Evolutionary conservation across 2,888 invertebrate species (phyloP).

Genomic region (Stenchaetothrips biformis): DNA sequence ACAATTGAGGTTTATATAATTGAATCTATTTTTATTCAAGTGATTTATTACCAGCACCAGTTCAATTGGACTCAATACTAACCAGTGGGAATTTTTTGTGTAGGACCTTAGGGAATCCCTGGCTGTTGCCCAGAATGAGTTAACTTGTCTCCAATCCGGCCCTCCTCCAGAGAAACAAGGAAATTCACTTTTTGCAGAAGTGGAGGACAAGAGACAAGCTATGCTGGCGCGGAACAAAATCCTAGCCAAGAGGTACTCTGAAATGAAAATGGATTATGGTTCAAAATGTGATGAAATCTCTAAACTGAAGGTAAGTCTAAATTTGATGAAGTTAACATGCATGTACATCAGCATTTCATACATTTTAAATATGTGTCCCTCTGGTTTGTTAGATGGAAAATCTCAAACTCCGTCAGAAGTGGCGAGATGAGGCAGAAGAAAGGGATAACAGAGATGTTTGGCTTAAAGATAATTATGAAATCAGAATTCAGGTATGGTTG

Average conservation of each 20-base stretch:
- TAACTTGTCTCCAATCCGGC: slow-evolving; percentile 1
- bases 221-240: slow-evolving; percentile 36
- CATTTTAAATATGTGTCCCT: background rate
- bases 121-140: background rate
- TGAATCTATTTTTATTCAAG: background rate
- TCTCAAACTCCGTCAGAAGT: background rate
- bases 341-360: too few relatives aligned
- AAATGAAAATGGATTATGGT: slow-evolving; percentile 36
- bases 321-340: slow-evolving; percentile 29
- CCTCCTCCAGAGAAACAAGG: slow-evolving; percentile 37
- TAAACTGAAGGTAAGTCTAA: slow-evolving; percentile 33
- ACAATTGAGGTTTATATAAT: background rate
- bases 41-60: too few relatives aligned
- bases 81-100: background rate
- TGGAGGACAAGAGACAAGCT: slow-evolving; percentile 40
- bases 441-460: slow-evolving; percentile 5
- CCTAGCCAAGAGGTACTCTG: slow-evolving; percentile 36
- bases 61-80: too few relatives aligned
- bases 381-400: background rate
- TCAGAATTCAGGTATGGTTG: background rate
- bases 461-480: background rate
- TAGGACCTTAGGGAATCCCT: background rate
- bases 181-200: slow-evolving; percentile 42
- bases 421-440: background rate
- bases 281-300: slow-evolving; percentile 31